phyloP scores from a whole-genome alignment of 2,113 vertebrate genomes.

The Lutjanus erythropterus region DNA sequence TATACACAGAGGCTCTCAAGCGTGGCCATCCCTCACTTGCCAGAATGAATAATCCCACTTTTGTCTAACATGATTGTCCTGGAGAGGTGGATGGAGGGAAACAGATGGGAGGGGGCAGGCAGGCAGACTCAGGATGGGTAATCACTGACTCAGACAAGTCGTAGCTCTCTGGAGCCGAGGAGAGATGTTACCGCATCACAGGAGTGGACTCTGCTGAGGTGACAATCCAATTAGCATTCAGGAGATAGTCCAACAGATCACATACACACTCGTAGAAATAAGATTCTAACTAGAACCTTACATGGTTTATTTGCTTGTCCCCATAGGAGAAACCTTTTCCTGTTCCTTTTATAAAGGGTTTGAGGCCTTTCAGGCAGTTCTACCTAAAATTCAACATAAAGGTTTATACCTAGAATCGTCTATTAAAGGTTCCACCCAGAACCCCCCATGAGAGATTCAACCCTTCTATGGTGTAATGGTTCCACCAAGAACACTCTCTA shows the following conservation, averaged over 20 bases:
- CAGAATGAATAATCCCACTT: slow-evolving; percentile 58
- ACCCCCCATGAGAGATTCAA: too few species aligned
- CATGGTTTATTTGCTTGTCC: too few species aligned
- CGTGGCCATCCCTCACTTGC: slow-evolving; percentile 16
- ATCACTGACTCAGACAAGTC: slow-evolving; percentile 50
- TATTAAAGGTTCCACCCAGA: too few species aligned
- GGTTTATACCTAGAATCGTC: too few species aligned
- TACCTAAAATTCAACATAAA: too few species aligned
- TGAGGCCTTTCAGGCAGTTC: too few species aligned
- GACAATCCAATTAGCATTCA: slow-evolving; percentile 62
- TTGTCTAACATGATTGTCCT: slow-evolving; percentile 41
- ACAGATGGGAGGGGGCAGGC: slow-evolving; percentile 31
- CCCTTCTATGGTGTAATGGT: too few species aligned
- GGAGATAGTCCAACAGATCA: slow-evolving; percentile 24
- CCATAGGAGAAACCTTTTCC: too few species aligned
- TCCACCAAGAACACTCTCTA: too few species aligned
- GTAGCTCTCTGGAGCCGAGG: slow-evolving; percentile 12
- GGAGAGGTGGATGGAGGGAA: slow-evolving; percentile 35
- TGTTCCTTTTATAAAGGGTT: too few species aligned
- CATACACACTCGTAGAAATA: too few species aligned
- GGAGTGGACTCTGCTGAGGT: slow-evolving; percentile 34
- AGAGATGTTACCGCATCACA: slow-evolving; percentile 43
- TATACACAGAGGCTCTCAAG: slow-evolving; percentile 29
- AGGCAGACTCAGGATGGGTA: slow-evolving; percentile 18
- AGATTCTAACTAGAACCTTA: too few species aligned